These are phyloP conservation scores for Myotis lucifugus DNA, from an alignment of 2,113 vertebrate genomes.

Conservation along the genomic window DNA sequence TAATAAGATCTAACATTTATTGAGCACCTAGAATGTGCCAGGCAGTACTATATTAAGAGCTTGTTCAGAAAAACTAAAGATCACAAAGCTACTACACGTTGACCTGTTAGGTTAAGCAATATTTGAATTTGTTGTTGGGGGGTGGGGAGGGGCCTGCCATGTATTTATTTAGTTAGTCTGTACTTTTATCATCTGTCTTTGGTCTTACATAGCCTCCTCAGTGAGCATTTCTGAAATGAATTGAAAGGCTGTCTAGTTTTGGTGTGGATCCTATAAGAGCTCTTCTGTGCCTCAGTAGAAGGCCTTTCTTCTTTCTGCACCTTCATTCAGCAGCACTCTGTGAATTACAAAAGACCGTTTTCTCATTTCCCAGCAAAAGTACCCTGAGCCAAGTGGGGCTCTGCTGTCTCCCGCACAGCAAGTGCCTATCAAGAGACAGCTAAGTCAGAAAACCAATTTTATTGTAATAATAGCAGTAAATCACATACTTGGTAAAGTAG, in stretches of 20 bases:
- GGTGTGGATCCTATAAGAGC: slow-evolving; percentile 1
- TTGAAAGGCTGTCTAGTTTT: slow-evolving; percentile 24
- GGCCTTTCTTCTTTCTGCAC: slow-evolving; percentile 23
- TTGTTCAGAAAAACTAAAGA: neutral
- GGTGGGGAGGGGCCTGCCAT: neutral
- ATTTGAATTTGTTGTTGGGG: neutral
- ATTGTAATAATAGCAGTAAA: slow-evolving; percentile 32
- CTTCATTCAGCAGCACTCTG: slow-evolving; percentile 39
- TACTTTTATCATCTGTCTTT: neutral
- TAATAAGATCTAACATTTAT: neutral
- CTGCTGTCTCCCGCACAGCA: neutral
- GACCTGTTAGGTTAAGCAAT: slow-evolving; percentile 36
- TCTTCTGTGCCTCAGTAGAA: slow-evolving; percentile 46
- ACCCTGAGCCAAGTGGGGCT: slow-evolving; percentile 18
- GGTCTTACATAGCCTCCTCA: slow-evolving; percentile 21
- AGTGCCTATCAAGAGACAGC: slow-evolving; percentile 38
- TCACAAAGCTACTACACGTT: neutral
- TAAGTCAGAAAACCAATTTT: slow-evolving; percentile 64
- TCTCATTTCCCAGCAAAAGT: slow-evolving; percentile 59
- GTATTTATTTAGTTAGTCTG: slow-evolving; percentile 45
- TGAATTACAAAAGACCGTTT: slow-evolving; percentile 53
- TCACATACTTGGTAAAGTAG: slow-evolving; percentile 45
- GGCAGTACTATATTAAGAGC: neutral
- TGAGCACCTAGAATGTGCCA: neutral
- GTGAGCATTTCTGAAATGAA: slow-evolving; percentile 49